Evolutionary conservation across 2,797 vertebrate genomes (phyloP).

Genomic region (Halcyon chelicuti): DNA sequence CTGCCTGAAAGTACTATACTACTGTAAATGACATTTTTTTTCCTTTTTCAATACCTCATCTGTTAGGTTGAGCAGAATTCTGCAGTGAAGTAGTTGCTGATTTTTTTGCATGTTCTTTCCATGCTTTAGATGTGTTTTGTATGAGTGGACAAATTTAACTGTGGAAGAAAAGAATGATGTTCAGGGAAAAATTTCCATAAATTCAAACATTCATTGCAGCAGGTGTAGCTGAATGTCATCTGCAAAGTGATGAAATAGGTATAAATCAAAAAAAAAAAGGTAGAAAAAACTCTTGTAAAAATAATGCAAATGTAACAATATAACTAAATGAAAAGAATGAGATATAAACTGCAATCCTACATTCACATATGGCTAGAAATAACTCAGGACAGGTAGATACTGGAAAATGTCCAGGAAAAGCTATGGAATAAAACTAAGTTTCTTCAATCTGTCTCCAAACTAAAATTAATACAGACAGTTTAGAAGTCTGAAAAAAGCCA

Average conservation of each 20-base stretch:
- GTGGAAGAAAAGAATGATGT: neutral
- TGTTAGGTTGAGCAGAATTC: neutral
- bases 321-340: neutral
- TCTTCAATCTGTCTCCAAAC: constrained; percentile 44
- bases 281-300: neutral
- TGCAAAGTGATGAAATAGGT: neutral
- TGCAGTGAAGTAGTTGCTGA: neutral
- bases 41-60: neutral
- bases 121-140: neutral
- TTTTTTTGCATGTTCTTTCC: neutral
- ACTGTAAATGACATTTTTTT: accelerated
- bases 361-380: constrained; percentile 26
- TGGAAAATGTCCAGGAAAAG: constrained; percentile 22
- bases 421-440: constrained; percentile 1
- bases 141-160: neutral
- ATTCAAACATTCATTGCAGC: neutral
- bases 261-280: neutral
- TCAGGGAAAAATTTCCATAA: neutral
- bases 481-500: constrained; percentile 23
- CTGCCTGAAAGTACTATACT: neutral
- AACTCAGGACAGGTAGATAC: constrained; percentile 18
- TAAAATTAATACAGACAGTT: constrained; percentile 49
- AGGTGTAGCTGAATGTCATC: neutral
- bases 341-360: neutral
- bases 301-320: neutral